Percentiles rank a stretch among this genome's conserved stretches.
These are phyloP conservation scores for Stichodactyla helianthus DNA, from an alignment of 64 coral and sea anemone species.

Conservation along the genomic window DNA sequence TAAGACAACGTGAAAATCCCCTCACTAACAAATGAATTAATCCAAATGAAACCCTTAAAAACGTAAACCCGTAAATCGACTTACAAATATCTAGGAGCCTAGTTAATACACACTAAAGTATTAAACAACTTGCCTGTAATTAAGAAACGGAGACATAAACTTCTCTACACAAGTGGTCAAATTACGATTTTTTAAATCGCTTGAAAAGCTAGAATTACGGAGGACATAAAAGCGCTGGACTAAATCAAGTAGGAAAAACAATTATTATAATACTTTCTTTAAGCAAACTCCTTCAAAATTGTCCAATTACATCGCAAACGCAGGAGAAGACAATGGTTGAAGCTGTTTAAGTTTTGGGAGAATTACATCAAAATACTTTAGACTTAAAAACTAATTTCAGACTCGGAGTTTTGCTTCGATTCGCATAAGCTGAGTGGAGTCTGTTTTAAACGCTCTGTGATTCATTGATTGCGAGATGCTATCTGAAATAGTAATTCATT, in stretches of 20 bases:
- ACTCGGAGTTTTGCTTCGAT: background rate
- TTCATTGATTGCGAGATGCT: background rate
- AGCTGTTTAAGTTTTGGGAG: background rate
- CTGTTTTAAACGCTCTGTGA: background rate
- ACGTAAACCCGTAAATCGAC: background rate
- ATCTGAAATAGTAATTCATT: background rate
- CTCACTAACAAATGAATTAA: background rate
- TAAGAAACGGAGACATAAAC: background rate
- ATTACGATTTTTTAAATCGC: background rate
- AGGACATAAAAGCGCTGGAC: background rate
- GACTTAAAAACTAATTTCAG: background rate
- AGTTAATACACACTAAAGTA: background rate
- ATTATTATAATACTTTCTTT: slow-evolving; percentile 13
- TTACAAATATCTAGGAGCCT: background rate
- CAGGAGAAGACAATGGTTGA: background rate
- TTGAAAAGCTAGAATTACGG: slow-evolving; percentile 9
- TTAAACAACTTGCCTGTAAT: slow-evolving; percentile 12
- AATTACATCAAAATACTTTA: background rate
- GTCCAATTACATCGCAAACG: background rate
- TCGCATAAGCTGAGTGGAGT: background rate
- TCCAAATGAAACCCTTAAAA: background rate
- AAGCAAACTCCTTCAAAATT: background rate
- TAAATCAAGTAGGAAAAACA: background rate
- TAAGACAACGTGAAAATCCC: background rate
- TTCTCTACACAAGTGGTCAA: slow-evolving; percentile 3